Conservation (phyloP, 2,113 vertebrate genomes). For the Crotophaga sulcirostris region DNA sequence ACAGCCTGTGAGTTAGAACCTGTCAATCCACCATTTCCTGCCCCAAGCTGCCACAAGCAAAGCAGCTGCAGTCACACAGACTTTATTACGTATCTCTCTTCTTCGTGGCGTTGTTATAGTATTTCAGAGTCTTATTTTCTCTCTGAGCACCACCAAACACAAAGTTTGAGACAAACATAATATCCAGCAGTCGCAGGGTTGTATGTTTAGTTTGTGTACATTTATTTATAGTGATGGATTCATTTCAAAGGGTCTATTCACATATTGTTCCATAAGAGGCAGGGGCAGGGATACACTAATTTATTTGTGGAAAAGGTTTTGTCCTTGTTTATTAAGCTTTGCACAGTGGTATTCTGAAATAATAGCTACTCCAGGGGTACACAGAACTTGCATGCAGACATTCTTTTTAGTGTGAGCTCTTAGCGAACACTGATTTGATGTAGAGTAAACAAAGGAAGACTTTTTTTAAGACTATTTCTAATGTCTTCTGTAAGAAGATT, state of each 20-base stretch:
- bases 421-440: neutral
- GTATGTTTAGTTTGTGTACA: neutral
- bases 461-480: neutral
- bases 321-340: neutral
- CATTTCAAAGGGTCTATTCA: neutral
- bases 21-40: no score
- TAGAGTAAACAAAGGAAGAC: neutral
- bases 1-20: no score
- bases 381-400: neutral
- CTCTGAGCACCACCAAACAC: no score
- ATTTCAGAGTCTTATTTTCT: no score
- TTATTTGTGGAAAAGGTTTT: neutral
- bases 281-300: neutral
- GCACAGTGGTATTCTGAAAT: neutral
- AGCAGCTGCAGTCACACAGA: no score
- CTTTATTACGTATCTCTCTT: no score
- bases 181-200: neutral
- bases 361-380: neutral
- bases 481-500: neutral
- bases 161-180: no score
- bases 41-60: no score
- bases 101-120: no score
- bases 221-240: neutral
- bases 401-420: neutral
- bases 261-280: neutral